Base-by-base conservation (phyloP, 2,888 invertebrate species). In the Drosophila eohydei region DNA sequence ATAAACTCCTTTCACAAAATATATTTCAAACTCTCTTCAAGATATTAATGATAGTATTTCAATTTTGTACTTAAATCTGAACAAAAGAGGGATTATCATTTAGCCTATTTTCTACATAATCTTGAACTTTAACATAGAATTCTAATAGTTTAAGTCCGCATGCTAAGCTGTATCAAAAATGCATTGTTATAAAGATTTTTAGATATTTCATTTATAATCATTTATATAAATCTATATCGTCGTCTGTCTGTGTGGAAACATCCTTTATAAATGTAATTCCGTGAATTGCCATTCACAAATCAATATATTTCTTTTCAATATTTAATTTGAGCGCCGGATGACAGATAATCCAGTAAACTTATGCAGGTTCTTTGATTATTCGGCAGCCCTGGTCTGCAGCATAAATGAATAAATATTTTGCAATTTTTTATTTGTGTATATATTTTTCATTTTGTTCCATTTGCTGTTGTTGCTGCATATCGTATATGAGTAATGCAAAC, bases 331-430 rank as follows among this genome's bases (percentile, higher is more conserved):
- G 21, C 30, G 7, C 14, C 7, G 3, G 21, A 14, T 4, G 16
- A 21, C 30, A 38, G 36, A 30, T 43, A 14, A 46, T 58, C 58
- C 28, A 32, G 48, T 32, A 40, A 61, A 38, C 26, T 16, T 11
- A n/a, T 28, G 4, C 2, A 36, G 32, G 3, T 38, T 34, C 28
- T 55, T 30, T 1, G 9, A 1, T 12, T 41, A 44, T 7, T 11
- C 11, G 61, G 73, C 58, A 86, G 54, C 86, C 84, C 84, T 84
- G 82, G 82, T 63, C 16, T 4, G 50, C 44, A 60, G 56, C 64
- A 65, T 82, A 85, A 86, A 86, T 81, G 77, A 86, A 85, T 85
- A 86, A 80, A 82, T 78, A 81, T 78, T 83, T 76, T 82, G 59
- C 73, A 71, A 76, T 71, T 75, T 85, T 80, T 77, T 78, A 71